Conservation (phyloP, 2,797 vertebrate genomes). For the Sebastes hubbsi region DNA sequence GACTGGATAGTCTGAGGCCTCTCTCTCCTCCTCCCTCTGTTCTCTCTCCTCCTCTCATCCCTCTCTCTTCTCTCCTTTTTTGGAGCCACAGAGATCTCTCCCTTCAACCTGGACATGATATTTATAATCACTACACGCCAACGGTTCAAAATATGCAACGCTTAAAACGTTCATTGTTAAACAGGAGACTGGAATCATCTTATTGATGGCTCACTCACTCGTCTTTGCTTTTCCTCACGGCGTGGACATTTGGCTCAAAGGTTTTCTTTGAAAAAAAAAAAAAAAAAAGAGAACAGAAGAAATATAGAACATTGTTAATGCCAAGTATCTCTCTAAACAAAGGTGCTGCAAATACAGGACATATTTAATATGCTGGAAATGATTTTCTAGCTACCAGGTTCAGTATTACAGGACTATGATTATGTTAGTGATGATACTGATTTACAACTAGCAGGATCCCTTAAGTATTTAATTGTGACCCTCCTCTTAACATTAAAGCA, state of each 20-base stretch:
- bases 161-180: background rate
- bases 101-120: conserved; percentile 61
- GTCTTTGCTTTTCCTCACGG: conserved; percentile 83
- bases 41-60: conserved; percentile 67
- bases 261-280: conserved; percentile 68
- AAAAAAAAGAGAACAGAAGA: background rate
- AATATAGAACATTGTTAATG: background rate
- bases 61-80: conserved; percentile 74
- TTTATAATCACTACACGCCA: background rate
- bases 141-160: background rate
- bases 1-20: conserved; percentile 83
- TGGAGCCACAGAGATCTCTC: conserved; percentile 44
- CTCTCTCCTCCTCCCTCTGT: conserved; percentile 73
- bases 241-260: conserved; percentile 82
- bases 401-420: background rate
- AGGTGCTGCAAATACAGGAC: background rate
- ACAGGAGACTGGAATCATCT: background rate
- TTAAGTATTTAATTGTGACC: background rate
- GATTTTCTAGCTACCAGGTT: background rate
- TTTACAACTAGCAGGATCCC: background rate
- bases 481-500: background rate
- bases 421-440: background rate
- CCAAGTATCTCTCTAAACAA: background rate
- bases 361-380: background rate
- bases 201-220: conserved; percentile 73